Conservation (phyloP, 2,797 vertebrate species). For the Cyclopterus lumpus region DNA sequence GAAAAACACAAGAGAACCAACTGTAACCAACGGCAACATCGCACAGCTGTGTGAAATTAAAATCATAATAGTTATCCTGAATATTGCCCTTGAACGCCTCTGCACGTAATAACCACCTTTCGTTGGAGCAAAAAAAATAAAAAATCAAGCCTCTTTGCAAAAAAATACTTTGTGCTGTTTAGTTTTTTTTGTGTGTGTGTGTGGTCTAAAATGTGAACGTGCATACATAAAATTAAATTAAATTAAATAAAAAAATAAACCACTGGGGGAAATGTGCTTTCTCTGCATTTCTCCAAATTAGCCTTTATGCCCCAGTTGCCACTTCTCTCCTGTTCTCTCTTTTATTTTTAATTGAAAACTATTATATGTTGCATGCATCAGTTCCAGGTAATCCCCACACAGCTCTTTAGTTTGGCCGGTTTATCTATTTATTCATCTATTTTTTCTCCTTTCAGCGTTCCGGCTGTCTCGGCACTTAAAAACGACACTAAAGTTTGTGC, state of each 20-base stretch:
- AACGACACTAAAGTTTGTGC: not conserved
- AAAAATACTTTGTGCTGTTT: not conserved
- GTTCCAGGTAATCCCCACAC: not conserved
- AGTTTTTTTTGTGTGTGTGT: too few species aligned
- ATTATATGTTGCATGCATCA: not conserved
- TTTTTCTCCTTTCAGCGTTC: not conserved
- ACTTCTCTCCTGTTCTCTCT: not conserved
- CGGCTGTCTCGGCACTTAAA: not conserved
- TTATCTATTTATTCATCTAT: not conserved
- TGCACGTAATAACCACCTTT: conserved; percentile 5
- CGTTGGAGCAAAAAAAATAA: not conserved
- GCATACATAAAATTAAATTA: not conserved
- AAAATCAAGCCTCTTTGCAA: not conserved
- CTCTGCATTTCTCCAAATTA: not conserved
- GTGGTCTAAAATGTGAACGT: not conserved
- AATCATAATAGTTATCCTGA: too few species aligned
- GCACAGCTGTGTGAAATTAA: not conserved
- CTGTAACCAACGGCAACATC: conserved; percentile 7
- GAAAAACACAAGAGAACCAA: conserved; percentile 3
- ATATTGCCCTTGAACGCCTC: conserved; percentile 21
- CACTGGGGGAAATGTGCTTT: not conserved
- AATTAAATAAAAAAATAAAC: not conserved
- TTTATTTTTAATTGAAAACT: not conserved
- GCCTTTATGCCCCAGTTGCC: not conserved
- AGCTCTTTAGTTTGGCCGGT: not conserved